Conservation (phyloP, 2,888 invertebrate species). For the Iselma pallidipennis region DNA sequence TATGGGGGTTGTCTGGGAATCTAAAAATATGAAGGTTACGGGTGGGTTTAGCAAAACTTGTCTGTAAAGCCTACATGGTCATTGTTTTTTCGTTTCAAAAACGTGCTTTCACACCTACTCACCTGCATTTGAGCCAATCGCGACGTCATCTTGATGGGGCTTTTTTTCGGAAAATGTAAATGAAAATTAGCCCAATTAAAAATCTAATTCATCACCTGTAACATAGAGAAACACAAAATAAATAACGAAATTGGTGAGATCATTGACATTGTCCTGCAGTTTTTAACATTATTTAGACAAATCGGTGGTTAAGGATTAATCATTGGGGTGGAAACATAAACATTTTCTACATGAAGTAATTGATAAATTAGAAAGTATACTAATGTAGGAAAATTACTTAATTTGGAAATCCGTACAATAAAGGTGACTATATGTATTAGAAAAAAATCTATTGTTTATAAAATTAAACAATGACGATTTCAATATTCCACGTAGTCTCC, state of each 20-base stretch:
- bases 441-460: too few relatives aligned
- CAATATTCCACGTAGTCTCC: too few relatives aligned
- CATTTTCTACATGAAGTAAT: too few relatives aligned
- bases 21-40: neutral
- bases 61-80: neutral
- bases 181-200: too few relatives aligned
- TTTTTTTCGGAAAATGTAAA: too few relatives aligned
- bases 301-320: neutral
- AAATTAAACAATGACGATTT: too few relatives aligned
- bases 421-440: too few relatives aligned
- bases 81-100: neutral
- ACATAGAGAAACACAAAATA: neutral
- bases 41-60: neutral
- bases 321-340: too few relatives aligned
- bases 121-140: conserved; percentile 58
- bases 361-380: too few relatives aligned
- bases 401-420: too few relatives aligned
- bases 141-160: conserved; percentile 41
- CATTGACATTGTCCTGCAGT: neutral
- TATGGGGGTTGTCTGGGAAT: conserved; percentile 10
- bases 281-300: neutral
- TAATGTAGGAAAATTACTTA: too few relatives aligned
- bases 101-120: conserved; percentile 34
- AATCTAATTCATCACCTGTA: neutral
- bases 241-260: neutral